phyloP scores from a whole-genome alignment of 2,888 invertebrate species.

The Drosophila picticornis region DNA sequence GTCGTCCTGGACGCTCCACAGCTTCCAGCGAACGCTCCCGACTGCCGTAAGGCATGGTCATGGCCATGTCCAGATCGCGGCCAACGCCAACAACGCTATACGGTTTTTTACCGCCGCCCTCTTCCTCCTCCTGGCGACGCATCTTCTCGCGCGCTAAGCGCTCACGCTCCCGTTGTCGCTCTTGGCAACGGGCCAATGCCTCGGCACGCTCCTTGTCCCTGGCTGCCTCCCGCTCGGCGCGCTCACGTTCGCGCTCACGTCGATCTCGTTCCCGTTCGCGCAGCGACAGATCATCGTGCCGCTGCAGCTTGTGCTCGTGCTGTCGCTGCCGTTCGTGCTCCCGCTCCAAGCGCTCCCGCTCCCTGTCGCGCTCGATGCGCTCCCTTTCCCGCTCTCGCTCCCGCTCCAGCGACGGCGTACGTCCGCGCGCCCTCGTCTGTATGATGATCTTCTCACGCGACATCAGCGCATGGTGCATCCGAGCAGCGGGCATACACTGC shows the following conservation, averaged over 20 bases:
- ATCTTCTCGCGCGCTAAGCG: constrained; percentile 85
- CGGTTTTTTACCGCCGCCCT: constrained; percentile 64
- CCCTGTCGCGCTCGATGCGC: constrained; percentile 64
- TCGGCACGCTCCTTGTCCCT: constrained; percentile 89
- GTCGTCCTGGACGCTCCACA: constrained; percentile 68
- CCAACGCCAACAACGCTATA: constrained; percentile 53
- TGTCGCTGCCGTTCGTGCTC: constrained; percentile 79
- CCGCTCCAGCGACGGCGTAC: constrained; percentile 81
- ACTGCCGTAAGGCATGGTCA: constrained; percentile 84
- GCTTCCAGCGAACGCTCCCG: constrained; percentile 83
- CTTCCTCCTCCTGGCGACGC: constrained; percentile 85
- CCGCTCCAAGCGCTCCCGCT: constrained; percentile 54
- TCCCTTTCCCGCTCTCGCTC: constrained; percentile 69
- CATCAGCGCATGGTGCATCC: constrained; percentile 85
- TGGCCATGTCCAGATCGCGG: constrained; percentile 87
- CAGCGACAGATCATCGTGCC: constrained; percentile 69
- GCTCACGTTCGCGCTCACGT: constrained; percentile 86
- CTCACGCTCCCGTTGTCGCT: constrained; percentile 87
- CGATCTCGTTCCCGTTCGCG: constrained; percentile 87
- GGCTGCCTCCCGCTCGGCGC: constrained; percentile 87
- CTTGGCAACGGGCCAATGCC: constrained; percentile 88
- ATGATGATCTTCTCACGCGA: constrained; percentile 84
- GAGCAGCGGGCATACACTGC: constrained; percentile 70
- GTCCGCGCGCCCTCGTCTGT: constrained; percentile 84
- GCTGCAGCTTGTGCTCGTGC: constrained; percentile 83